Conservation (phyloP, 2,797 vertebrate genomes). For the Jordanella pulchra region DNA sequence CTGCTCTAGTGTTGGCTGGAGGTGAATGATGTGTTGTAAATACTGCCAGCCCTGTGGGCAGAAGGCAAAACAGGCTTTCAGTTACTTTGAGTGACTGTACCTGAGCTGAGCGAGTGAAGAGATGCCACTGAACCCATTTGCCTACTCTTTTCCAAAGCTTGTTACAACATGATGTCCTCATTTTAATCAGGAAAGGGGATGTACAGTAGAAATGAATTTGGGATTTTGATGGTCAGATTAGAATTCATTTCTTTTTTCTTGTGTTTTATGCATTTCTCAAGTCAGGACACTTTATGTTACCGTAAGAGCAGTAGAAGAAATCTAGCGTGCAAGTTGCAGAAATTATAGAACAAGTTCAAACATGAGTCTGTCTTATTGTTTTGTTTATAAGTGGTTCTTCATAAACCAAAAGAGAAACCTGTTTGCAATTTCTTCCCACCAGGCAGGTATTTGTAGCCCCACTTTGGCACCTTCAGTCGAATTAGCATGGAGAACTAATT, state of each 20-base stretch:
- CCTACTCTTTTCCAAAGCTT: conserved; percentile 11
- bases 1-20: conserved; percentile 20
- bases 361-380: conserved; percentile 21
- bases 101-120: conserved; percentile 25
- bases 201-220: not conserved
- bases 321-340: conserved; percentile 1
- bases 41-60: conserved; percentile 34
- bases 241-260: not conserved
- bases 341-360: conserved; percentile 3
- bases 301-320: conserved; percentile 5
- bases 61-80: conserved; percentile 35
- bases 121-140: conserved; percentile 22
- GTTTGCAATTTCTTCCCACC: too few species aligned
- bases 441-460: too few species aligned
- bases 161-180: conserved; percentile 10
- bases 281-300: conserved; percentile 6
- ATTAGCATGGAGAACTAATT: too few species aligned
- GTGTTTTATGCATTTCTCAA: conserved; percentile 5
- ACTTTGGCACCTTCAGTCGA: too few species aligned
- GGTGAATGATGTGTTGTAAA: conserved; percentile 55
- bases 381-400: conserved; percentile 23
- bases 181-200: not conserved
- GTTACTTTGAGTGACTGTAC: conserved; percentile 36
- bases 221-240: conserved; percentile 10
- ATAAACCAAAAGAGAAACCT: too few species aligned